These are phyloP conservation scores for Lasioglossum pauxillum DNA, from an alignment of 2,888 invertebrate species.

Conservation along the genomic window DNA sequence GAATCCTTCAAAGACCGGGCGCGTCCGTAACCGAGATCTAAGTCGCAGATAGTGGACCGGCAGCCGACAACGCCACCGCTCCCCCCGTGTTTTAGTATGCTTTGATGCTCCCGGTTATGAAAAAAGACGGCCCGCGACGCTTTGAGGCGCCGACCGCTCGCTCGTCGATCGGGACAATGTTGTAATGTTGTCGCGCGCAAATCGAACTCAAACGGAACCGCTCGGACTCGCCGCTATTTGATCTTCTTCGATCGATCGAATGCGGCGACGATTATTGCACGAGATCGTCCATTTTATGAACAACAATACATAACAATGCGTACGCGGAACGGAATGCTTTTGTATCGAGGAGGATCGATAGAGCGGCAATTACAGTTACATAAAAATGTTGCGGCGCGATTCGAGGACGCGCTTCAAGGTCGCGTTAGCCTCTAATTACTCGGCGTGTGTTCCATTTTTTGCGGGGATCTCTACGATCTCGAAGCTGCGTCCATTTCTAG, in stretches of 20 bases:
- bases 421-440: not conserved
- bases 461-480: not conserved
- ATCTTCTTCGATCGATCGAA: not conserved
- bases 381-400: not conserved
- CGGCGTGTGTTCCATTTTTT: not conserved
- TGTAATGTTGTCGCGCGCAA: not conserved
- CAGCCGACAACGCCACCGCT: not conserved
- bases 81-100: not conserved
- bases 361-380: not conserved
- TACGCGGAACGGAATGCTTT: not conserved
- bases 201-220: not conserved
- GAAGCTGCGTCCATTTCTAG: not conserved
- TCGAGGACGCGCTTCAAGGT: not conserved
- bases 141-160: conserved; percentile 16
- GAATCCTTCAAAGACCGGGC: conserved; percentile 33
- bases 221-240: not conserved
- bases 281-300: not conserved
- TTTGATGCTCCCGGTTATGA: conserved; percentile 21
- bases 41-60: conserved; percentile 35
- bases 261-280: not conserved
- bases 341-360: not conserved
- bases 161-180: not conserved
- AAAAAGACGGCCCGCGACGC: not conserved
- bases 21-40: conserved; percentile 42
- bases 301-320: not conserved